Evolutionary conservation across 2,797 vertebrate genomes (phyloP).

Genomic region (Apogon talboti): DNA sequence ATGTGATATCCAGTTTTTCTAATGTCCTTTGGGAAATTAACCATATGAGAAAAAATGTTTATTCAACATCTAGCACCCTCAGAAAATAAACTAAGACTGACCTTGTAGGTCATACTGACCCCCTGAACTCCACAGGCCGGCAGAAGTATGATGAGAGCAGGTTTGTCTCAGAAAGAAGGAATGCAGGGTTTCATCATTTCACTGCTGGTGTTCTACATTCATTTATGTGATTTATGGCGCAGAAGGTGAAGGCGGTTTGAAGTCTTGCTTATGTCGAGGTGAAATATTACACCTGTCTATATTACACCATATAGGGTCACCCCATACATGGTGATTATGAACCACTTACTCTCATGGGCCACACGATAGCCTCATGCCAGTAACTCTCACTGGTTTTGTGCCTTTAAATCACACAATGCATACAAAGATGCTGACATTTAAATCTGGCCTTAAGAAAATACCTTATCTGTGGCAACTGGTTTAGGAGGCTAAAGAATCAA

Average conservation of each 20-base stretch:
- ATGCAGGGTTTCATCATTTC: slow-evolving; percentile 32
- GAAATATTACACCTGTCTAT: slow-evolving; percentile 24
- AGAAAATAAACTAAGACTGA: slow-evolving; percentile 41
- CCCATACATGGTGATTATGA: slow-evolving; percentile 8
- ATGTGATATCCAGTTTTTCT: background rate
- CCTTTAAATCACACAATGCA: slow-evolving; percentile 20
- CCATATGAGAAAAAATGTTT: slow-evolving; percentile 11
- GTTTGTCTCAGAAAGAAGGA: slow-evolving; percentile 56
- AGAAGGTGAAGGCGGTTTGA: slow-evolving; percentile 17
- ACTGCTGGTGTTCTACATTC: slow-evolving; percentile 4
- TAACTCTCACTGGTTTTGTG: background rate
- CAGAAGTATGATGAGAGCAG: slow-evolving; percentile 17
- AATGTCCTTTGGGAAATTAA: background rate
- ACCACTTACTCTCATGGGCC: background rate
- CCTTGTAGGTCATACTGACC: slow-evolving; percentile 32
- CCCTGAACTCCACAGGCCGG: background rate
- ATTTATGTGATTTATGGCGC: slow-evolving; percentile 45
- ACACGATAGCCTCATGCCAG: background rate
- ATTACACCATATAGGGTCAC: background rate
- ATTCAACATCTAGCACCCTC: slow-evolving; percentile 4
- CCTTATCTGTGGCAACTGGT: background rate
- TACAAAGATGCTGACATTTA: background rate
- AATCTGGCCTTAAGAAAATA: background rate
- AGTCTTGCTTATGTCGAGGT: slow-evolving; percentile 7
- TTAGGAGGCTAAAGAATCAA: slow-evolving; percentile 1